Base-by-base conservation (phyloP, 1,140 invertebrate genomes). In the Caenorhabditis tropicalis region DNA sequence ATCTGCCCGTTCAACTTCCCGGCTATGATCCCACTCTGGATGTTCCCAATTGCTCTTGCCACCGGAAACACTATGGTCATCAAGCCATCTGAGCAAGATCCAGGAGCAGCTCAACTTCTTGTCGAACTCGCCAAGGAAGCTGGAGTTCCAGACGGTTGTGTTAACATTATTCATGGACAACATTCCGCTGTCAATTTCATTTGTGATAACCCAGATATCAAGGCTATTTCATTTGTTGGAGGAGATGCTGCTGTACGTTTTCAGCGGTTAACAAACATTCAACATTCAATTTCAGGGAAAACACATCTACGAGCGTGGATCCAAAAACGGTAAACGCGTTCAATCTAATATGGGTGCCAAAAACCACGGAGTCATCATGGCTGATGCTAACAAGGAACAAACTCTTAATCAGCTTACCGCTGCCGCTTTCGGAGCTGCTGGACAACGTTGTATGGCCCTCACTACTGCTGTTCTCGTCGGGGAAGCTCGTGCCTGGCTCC, bases 1-100 rank as follows among this genome's bases (percentile, higher is more conserved):
- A 91, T 90, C 65, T 86, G 87, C 12, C 90, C 90, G 16, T 91
- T 91, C 84, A 93, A 93, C 92, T 99, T 99, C 92, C 98, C 98
- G 0, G 97, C 98, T 48, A 99, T 99, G 98, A 98, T 99, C 89
- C 98, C 98, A 0, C 93, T 99, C 1, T 99, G 98, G 98, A 98
- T 97, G 94, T 97, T 98, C 92, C 97, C 97, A 0, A 93, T 98
- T 85, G 95, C 96, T 6, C 92, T 97, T 21, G 96, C 96, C 7
- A 96, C 95, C 86, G 98, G 98, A 70, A 95, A 95, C 89, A 95
- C 94, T 0, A 93, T 93, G 88, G 88, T 95, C 1, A 91, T 95
- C 82, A 94, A 95, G 92, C 98, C 98, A 7, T 99, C 97, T 0
- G 98, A 99, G 92, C 94, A 97, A 91, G 97, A 98, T 90, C 98